phyloP scores from a whole-genome alignment of 1,140 invertebrate species.

The Trinorchestia longiramus region DNA sequence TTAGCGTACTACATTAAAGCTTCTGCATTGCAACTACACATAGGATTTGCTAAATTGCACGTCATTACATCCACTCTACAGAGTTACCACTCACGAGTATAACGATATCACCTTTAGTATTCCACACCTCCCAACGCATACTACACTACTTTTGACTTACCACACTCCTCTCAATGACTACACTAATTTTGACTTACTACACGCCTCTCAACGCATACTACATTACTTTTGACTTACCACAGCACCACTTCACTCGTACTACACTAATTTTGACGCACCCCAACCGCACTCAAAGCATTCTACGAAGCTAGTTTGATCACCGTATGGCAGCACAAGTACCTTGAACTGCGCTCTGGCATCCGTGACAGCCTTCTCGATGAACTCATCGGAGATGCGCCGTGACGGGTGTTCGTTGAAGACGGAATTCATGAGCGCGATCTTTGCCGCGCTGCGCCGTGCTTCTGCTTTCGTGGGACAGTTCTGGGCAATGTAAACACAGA shows the following conservation, averaged over 20 bases:
- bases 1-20: neutral
- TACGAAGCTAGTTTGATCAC: too few relatives aligned
- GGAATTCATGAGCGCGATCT: slow-evolving; percentile 96
- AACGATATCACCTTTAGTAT: too few relatives aligned
- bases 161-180: too few relatives aligned
- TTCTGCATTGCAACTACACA: neutral
- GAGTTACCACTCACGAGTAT: neutral
- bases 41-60: neutral
- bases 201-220: too few relatives aligned
- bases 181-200: too few relatives aligned
- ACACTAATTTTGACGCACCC: too few relatives aligned
- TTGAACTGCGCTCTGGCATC: slow-evolving; percentile 82
- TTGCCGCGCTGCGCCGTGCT: slow-evolving; percentile 90
- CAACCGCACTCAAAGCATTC: neutral
- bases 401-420: slow-evolving; percentile 97
- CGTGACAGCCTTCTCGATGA: slow-evolving; percentile 91
- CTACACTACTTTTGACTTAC: too few relatives aligned
- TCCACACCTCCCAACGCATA: too few relatives aligned
- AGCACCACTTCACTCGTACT: too few relatives aligned
- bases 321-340: slow-evolving; percentile 67
- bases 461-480: slow-evolving; percentile 96
- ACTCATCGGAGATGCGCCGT: slow-evolving; percentile 90
- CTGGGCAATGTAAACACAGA: slow-evolving; percentile 71
- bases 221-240: too few relatives aligned
- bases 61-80: neutral